These are phyloP conservation scores for Silvanus unidentatus DNA, from an alignment of 2,888 invertebrate genomes.

Conservation along the genomic window DNA sequence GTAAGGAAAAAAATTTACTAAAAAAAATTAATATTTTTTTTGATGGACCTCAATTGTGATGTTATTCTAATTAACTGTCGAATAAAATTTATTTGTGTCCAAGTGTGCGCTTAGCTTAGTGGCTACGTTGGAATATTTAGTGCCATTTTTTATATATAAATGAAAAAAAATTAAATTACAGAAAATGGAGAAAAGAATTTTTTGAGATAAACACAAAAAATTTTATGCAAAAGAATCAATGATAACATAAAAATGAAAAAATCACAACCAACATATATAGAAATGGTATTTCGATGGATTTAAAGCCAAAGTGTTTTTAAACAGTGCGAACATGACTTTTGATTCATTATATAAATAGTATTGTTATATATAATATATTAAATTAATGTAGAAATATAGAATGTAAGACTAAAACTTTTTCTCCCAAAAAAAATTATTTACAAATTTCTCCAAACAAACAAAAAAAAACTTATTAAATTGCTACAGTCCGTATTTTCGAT, in stretches of 20 bases:
- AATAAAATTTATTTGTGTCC: constrained; percentile 40
- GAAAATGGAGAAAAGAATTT: constrained; percentile 42
- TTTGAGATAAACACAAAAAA: constrained; percentile 23
- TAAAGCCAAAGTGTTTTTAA: constrained; percentile 52
- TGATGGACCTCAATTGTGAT: constrained; percentile 28
- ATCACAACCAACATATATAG: constrained; percentile 19
- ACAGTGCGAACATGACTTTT: constrained; percentile 36
- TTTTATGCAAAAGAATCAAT: constrained; percentile 13
- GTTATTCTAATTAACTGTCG: constrained; percentile 34
- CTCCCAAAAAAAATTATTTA: constrained; percentile 15
- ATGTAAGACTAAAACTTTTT: constrained; percentile 32
- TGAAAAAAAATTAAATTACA: not conserved
- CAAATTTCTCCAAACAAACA: constrained; percentile 29
- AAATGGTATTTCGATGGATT: constrained; percentile 45
- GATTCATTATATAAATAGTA: constrained; percentile 49
- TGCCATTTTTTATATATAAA: constrained; percentile 50
- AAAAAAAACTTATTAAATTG: constrained; percentile 3
- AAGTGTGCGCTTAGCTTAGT: constrained; percentile 47
- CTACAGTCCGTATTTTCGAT: not conserved
- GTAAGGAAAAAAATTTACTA: constrained; percentile 7
- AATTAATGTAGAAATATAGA: constrained; percentile 42
- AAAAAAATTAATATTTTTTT: constrained; percentile 2
- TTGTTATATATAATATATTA: constrained; percentile 55
- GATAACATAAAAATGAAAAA: no score
- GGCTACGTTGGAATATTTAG: constrained; percentile 47